phyloP scores from a whole-genome alignment of 92 coral and sea anemone genomes.

The Heteractis magnifica region DNA sequence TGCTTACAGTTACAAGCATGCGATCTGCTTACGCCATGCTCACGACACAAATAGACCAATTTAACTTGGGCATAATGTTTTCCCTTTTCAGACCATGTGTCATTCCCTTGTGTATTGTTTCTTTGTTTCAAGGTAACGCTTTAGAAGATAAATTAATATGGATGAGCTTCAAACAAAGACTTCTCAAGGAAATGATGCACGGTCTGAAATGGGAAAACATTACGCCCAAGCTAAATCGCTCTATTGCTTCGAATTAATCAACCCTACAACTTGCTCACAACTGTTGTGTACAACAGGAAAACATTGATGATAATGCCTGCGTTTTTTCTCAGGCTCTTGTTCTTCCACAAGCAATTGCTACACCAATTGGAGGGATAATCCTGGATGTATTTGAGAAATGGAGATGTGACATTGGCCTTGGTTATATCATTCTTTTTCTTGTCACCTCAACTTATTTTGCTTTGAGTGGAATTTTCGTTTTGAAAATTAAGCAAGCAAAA shows the following conservation, averaged over 20 bases:
- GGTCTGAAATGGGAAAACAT: too few species aligned
- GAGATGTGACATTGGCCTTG: constrained; percentile 95
- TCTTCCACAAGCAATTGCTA: constrained; percentile 98
- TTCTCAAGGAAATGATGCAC: too few species aligned
- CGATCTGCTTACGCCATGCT: too few species aligned
- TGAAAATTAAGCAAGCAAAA: constrained; percentile 78
- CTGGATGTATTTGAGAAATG: constrained; percentile 89
- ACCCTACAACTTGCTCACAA: background rate
- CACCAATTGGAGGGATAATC: constrained; percentile 94
- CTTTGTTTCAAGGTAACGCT: too few species aligned
- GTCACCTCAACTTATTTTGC: constrained; percentile 93
- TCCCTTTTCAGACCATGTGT: too few species aligned
- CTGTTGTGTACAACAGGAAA: background rate
- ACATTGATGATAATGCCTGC: background rate
- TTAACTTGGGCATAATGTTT: too few species aligned
- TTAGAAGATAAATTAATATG: too few species aligned
- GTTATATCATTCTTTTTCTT: constrained; percentile 94
- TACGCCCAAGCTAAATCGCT: too few species aligned
- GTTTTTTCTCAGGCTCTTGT: constrained; percentile 75
- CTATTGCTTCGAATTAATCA: too few species aligned
- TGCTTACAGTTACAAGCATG: background rate
- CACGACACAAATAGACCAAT: too few species aligned
- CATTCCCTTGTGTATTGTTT: too few species aligned
- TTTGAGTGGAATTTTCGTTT: constrained; percentile 93
- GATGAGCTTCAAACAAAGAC: too few species aligned